Evolutionary conservation across 2,888 invertebrate genomes (phyloP), one percentile per base, ranked within the genome.

Genomic region (Brachypalpus laphriformis): DNA sequence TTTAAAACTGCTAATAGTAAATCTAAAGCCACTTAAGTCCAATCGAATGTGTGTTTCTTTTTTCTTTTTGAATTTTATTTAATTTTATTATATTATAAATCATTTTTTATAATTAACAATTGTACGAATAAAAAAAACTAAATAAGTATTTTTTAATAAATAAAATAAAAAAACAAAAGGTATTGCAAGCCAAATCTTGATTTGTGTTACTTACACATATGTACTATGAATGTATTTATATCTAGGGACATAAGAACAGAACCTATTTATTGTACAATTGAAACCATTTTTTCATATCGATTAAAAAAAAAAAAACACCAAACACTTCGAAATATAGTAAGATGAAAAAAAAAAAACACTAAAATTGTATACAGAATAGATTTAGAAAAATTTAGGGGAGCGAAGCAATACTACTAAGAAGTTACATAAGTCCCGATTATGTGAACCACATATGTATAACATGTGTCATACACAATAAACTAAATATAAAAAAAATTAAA

Each of bases 1-100:
- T 97, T 97, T 94, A 97, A 97, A 94, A 97, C 95, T 91, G 95
- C 95, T 93, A 95, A 95, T 93, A 95, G 95, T 93, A 95, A 95
- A 93, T 93, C 94, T 91, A 94, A 88, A 87, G 87, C 88, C 77
- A 88, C 88, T 87, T 88, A 87, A 86, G 77, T 76, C 61, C 82
- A 75, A 82, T 70, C 20, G 56, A 80, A 80, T 71, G 49, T 72
- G 28, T 70, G 47, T 75, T 68, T 83, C 37, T 51, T 65, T 28
- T 74, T 42, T 66, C 40, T 68, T 57, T 70, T 70, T 57, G 25
- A 28, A 40, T 25, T 51, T 56, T 68, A 56, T 71, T 25, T 49
- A 63, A 37, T 34, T 63, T 18, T 71, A 40, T 45, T 47, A 14
- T 71, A 71, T 66, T 57, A 74, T 56, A 57, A 82, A 61, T 40